These are phyloP conservation scores for Eubucco bourcierii DNA, from an alignment of 2,113 vertebrate species.

Conservation along the genomic window DNA sequence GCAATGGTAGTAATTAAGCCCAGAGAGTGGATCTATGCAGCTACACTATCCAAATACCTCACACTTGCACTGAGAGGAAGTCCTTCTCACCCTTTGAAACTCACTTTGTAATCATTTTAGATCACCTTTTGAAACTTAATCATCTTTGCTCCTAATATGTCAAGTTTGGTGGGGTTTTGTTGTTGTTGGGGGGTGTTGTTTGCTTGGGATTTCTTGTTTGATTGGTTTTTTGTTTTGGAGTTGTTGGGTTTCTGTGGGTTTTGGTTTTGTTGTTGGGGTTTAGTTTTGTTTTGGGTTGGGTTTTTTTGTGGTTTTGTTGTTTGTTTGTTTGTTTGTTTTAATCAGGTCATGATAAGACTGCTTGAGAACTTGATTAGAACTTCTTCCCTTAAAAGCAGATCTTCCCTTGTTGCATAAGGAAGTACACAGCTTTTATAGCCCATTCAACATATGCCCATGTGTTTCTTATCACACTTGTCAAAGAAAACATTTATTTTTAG, in stretches of 20 bases:
- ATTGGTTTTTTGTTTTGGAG: no score
- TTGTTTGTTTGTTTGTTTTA: neutral
- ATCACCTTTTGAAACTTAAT: neutral
- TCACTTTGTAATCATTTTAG: neutral
- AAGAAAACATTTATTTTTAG: neutral
- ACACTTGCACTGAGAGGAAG: neutral
- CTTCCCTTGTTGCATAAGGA: neutral
- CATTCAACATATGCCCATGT: neutral
- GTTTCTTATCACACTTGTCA: neutral
- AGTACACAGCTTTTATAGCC: neutral
- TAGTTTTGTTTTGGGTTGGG: no score
- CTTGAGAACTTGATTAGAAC: neutral
- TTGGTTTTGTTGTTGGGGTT: no score
- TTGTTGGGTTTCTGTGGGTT: no score
- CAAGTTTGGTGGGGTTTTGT: neutral
- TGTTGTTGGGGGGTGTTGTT: neutral
- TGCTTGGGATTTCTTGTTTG: no score
- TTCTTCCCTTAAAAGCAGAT: neutral
- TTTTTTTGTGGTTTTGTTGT: no score
- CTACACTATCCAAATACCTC: neutral
- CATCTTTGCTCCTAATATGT: neutral
- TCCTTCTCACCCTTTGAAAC: neutral
- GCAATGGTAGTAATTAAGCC: neutral
- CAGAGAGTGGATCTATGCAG: neutral
- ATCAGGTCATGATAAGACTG: neutral